A percentile compares a stretch with the other conserved stretches of the same genome.
Conservation (phyloP, 2,113 vertebrate genomes). For the Anser cygnoides region DNA sequence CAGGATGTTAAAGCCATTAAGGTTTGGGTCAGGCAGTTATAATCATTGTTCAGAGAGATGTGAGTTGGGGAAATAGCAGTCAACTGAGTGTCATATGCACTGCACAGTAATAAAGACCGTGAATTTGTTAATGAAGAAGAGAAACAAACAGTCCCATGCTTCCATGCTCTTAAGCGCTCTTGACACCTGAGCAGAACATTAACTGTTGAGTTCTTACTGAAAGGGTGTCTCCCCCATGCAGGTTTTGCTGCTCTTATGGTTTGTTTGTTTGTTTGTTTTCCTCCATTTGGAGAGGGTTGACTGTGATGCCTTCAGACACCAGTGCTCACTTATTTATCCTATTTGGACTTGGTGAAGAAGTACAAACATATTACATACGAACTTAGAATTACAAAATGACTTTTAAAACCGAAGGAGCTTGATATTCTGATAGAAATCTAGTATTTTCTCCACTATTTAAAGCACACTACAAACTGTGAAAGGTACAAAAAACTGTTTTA, state of each 20-base stretch:
- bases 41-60: fast-evolving
- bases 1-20: neutral
- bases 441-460: neutral
- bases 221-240: neutral
- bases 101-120: neutral
- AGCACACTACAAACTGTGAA: neutral
- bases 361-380: neutral
- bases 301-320: neutral
- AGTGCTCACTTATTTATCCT: neutral
- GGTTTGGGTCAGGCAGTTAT: neutral
- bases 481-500: neutral
- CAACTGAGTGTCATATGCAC: neutral
- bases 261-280: neutral
- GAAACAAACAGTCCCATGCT: neutral
- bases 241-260: fast-evolving
- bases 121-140: neutral
- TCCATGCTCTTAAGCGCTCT: neutral
- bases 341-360: neutral
- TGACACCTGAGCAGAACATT: neutral
- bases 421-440: neutral
- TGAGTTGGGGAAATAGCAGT: neutral
- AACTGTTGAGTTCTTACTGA: neutral
- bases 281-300: neutral
- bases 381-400: neutral
- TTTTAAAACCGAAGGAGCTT: neutral